Evolutionary conservation across 2,113 vertebrate genomes (phyloP), one percentile per base, ranked within the genome.

Genomic region (Otis tarda): DNA sequence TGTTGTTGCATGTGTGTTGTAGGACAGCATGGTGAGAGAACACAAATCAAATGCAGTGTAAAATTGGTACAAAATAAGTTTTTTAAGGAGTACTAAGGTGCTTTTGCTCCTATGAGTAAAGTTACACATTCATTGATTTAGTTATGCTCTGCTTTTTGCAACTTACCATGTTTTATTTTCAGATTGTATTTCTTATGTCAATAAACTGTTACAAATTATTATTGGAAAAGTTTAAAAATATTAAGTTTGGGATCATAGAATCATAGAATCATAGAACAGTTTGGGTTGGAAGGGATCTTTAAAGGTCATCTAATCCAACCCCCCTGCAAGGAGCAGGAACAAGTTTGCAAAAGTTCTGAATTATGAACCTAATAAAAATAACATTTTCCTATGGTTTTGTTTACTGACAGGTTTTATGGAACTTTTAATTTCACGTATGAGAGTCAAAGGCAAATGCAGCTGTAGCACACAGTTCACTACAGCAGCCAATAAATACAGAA

Each of bases 1-100:
- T 96, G 95, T 88, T 97, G 82, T 91, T 96, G 57, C 30, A 31
- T 91, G 23, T 89, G 49, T 83, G 67, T 83, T 92, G 70, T 30
- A 79, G 50, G 13, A 81, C 93, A 22, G 17, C 17, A 35, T 2
- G 41, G 55, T 37, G 25, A 83, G 18, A 87, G 70, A 91, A 68
- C 7, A 52, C 0, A 5, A 94, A 93, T 56, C 61, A 87, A 92
- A 95, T 25, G 14, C 28, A 87, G 64, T 81, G 50, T 64, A 95
- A 89, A 90, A 45, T 47, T 7, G 43, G 64, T 49, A 94, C 47
- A 76, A 87, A 92, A 21, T 53, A 87, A 89, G 57, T 89, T 50
- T 39, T 90, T 93, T 90, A 91, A 68, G 87, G 52, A 88, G 33
- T 55, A 91, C 15, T 39, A 50, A 41, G 50, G 28, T 87, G 18